Base-by-base conservation (phyloP, 2,888 invertebrate species). In the Oxyteleia sp. region DNA sequence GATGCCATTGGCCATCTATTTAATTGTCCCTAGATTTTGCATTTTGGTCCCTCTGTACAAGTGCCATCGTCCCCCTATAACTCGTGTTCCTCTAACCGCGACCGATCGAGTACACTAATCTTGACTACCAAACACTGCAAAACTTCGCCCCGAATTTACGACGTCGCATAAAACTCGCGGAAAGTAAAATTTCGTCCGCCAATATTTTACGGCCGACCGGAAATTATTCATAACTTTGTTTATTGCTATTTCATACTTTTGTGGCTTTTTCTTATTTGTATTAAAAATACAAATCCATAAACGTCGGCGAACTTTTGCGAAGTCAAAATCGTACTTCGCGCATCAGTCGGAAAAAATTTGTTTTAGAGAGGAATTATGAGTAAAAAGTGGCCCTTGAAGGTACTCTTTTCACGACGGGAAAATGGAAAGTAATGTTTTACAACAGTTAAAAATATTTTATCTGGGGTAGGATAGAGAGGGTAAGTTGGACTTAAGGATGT, bases 11-110 rank as follows among this genome's bases (percentile, higher is more conserved):
- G 72, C 82, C 85, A 83, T 83, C 74, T 83, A 85, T 82, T 85
- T 85, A 80, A 81, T 85, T 85, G 85, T 85, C 82, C 82, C 80
- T 85, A 80, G 72, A 82, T 78, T 83, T 83, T 78, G 85, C 85
- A 82, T 82, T 69, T 79, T 69, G 64, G 76, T 79, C 82, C 80
- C 85, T 76, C 35, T 38, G 75, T 78, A 72, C 80, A 47, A 80
- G 68, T 80, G 80, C 59, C 59, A 26, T 59, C 66, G 59, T 55
- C 55, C 82, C 82, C 80, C 76, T 61, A 71, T 78, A 74, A 82
- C 82, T 81, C 85, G 76, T 80, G 74, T 82, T 82, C 79, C 75
- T 69, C 75, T 83, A 83, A 85, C 83, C 85, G 74, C 81, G 83
- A 81, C 85, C 78, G 83, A 85, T 83, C 81, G 83, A 85, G 51